Evolutionary conservation across 2,888 invertebrate species (phyloP).

Genomic region (Trichogramma dendrolimi): DNA sequence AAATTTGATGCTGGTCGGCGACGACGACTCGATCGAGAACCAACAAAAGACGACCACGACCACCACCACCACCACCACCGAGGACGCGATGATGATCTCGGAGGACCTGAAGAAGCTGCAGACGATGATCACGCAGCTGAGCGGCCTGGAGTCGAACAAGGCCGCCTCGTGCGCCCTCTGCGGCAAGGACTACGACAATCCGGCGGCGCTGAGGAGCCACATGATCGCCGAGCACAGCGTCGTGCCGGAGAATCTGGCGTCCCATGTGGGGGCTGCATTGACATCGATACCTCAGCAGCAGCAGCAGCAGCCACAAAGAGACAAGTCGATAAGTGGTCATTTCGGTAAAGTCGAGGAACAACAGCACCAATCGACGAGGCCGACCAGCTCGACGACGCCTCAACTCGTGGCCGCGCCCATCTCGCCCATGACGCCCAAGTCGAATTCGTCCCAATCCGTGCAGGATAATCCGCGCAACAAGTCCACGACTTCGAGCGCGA

Average conservation of each 20-base stretch:
- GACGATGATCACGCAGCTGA: slow-evolving; percentile 85
- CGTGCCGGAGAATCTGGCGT: slow-evolving; percentile 36
- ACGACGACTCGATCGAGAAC: slow-evolving; percentile 27
- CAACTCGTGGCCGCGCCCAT: slow-evolving; percentile 17
- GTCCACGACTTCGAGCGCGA: slow-evolving; percentile 1
- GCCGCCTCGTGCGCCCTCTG: slow-evolving; percentile 64
- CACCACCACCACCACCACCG: slow-evolving; percentile 53
- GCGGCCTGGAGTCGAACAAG: slow-evolving; percentile 68
- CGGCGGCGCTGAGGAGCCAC: slow-evolving; percentile 67
- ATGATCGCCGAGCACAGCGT: slow-evolving; percentile 65
- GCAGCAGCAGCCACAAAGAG: slow-evolving; percentile 35
- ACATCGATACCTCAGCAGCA: slow-evolving; percentile 21
- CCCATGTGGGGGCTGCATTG: slow-evolving; percentile 27
- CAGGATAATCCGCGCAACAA: background rate
- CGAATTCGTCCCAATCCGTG: slow-evolving; percentile 15
- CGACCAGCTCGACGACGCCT: slow-evolving; percentile 30
- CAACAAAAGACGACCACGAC: slow-evolving; percentile 46
- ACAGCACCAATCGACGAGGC: slow-evolving; percentile 46
- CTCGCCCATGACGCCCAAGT: slow-evolving; percentile 16
- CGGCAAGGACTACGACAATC: slow-evolving; percentile 68
- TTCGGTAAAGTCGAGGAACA: slow-evolving; percentile 60
- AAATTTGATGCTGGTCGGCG: no score
- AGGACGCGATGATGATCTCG: slow-evolving; percentile 60
- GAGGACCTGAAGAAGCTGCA: slow-evolving; percentile 85
- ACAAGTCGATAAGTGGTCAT: slow-evolving; percentile 62